phyloP scores from a whole-genome alignment of 1,140 invertebrate genomes.

The Leptestheria dahalacensis region DNA sequence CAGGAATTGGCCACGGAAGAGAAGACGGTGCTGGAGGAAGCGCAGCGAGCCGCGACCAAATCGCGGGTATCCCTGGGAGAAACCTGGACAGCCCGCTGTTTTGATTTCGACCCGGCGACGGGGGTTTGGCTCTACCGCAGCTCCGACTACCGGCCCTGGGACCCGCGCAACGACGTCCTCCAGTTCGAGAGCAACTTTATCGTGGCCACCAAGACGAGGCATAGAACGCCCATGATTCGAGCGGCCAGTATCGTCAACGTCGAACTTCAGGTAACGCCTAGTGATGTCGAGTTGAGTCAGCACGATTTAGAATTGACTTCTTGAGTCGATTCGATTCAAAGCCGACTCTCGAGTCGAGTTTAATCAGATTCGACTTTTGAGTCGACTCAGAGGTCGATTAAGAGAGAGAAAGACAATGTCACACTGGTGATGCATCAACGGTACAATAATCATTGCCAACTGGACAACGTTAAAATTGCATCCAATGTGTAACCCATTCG shows the following conservation, averaged over 20 bases:
- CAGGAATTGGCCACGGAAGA: slow-evolving; percentile 66
- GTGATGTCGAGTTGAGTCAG: not conserved
- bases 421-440: too few species aligned
- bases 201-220: slow-evolving; percentile 52
- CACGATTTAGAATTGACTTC: too few species aligned
- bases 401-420: too few species aligned
- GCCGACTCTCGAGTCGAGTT: too few species aligned
- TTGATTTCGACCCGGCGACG: slow-evolving; percentile 45
- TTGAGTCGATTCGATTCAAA: too few species aligned
- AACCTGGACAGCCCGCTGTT: slow-evolving; percentile 51
- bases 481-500: too few species aligned
- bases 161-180: slow-evolving; percentile 59
- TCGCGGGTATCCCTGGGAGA: slow-evolving; percentile 43
- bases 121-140: slow-evolving; percentile 63
- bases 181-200: slow-evolving; percentile 54
- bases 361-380: too few species aligned
- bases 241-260: slow-evolving; percentile 43
- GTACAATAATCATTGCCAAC: too few species aligned
- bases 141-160: slow-evolving; percentile 60
- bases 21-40: slow-evolving; percentile 74
- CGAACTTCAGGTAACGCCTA: slow-evolving; percentile 23
- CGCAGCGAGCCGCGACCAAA: slow-evolving; percentile 53
- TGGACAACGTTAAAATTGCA: too few species aligned
- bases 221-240: slow-evolving; percentile 49
- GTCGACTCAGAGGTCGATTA: too few species aligned